phyloP scores from a whole-genome alignment of 2,797 vertebrate genomes.

The Sebastes nivosus region DNA sequence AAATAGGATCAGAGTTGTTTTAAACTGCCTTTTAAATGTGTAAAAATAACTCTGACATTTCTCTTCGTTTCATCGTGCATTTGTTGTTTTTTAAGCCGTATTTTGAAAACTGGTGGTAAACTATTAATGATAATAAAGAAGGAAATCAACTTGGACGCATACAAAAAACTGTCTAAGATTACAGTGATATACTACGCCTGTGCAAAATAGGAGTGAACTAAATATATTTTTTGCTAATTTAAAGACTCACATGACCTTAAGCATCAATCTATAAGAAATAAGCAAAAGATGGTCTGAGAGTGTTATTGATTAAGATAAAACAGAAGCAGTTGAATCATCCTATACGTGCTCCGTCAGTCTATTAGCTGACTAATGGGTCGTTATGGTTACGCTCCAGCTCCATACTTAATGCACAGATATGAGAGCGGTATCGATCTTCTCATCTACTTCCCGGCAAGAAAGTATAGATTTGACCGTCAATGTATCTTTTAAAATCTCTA shows the following conservation, averaged over 20 bases:
- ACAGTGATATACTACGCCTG: not conserved
- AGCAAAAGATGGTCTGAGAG: no score
- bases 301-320: not conserved
- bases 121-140: not conserved
- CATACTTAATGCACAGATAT: not conserved
- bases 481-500: not conserved
- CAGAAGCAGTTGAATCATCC: not conserved
- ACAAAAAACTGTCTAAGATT: not conserved
- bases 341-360: not conserved
- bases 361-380: not conserved
- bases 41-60: constrained; percentile 33
- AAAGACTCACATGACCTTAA: not conserved
- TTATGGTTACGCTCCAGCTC: not conserved
- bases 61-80: not conserved
- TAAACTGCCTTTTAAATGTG: not conserved
- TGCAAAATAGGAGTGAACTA: not conserved
- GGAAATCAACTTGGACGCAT: not conserved
- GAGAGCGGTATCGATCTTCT: not conserved
- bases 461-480: not conserved
- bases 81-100: not conserved
- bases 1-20: not conserved
- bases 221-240: not conserved
- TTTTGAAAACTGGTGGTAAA: not conserved
- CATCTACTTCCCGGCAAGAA: not conserved
- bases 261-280: not conserved